Conservation (phyloP, 2,888 invertebrate species). For the Phytoseiulus persimilis region DNA sequence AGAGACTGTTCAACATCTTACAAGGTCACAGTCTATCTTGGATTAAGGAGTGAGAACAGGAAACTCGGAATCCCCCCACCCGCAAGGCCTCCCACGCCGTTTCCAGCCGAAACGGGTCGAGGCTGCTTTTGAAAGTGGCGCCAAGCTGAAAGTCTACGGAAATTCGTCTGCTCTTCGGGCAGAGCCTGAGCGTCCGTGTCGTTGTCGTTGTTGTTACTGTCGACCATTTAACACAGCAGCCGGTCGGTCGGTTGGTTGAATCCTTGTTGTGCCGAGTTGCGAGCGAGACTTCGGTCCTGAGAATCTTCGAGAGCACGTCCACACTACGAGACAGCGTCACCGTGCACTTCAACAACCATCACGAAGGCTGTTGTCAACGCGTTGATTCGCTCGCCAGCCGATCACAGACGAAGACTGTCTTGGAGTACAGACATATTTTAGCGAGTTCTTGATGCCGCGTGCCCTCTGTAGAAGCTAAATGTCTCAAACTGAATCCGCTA, state of each 20-base stretch:
- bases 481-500: neutral
- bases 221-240: neutral
- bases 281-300: neutral
- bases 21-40: too few relatives aligned
- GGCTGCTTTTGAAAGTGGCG: neutral
- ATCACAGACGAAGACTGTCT: neutral
- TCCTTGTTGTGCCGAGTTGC: neutral
- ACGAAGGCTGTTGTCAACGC: neutral
- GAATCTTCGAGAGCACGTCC: neutral
- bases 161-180: neutral
- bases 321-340: neutral
- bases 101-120: too few relatives aligned
- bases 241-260: neutral
- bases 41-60: too few relatives aligned
- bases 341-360: neutral
- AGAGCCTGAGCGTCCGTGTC: neutral
- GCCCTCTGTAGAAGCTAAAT: neutral
- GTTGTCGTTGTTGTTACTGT: neutral
- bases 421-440: neutral
- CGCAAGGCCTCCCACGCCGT: too few relatives aligned
- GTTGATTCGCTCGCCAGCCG: neutral
- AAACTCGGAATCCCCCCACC: too few relatives aligned
- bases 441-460: constrained; percentile 5
- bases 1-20: too few relatives aligned
- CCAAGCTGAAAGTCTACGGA: neutral